A percentile compares a stretch with the other conserved stretches of the same genome.
Conservation (phyloP, 2,888 invertebrate species). For the Tubiluchus corallicola region DNA sequence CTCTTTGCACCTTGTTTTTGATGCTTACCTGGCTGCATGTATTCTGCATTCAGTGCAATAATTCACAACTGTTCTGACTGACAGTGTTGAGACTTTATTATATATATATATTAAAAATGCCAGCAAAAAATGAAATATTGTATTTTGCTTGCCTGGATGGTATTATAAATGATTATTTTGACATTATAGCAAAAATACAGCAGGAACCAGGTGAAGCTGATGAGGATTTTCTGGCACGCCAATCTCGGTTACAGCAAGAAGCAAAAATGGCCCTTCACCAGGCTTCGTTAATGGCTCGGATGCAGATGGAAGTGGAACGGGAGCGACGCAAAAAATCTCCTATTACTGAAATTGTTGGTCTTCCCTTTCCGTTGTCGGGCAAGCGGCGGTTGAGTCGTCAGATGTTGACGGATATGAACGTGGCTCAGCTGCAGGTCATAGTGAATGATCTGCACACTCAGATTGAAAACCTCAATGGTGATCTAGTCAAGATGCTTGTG, state of each 20-base stretch:
- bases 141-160: too few relatives aligned
- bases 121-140: too few relatives aligned
- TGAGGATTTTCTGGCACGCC: constrained; percentile 58
- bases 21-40: too few relatives aligned
- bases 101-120: too few relatives aligned
- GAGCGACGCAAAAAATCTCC: constrained; percentile 41
- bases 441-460: constrained; percentile 84
- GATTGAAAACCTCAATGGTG: constrained; percentile 77
- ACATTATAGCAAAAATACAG: too few relatives aligned
- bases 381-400: constrained; percentile 61
- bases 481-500: constrained; percentile 67
- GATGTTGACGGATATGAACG: constrained; percentile 75
- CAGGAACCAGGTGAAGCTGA: constrained; percentile 10
- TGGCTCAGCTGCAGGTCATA: constrained; percentile 78
- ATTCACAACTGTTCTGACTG: too few relatives aligned
- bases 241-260: constrained; percentile 64
- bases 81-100: too few relatives aligned
- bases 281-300: constrained; percentile 73
- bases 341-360: constrained; percentile 68
- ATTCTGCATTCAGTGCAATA: too few relatives aligned
- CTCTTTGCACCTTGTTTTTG: too few relatives aligned
- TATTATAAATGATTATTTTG: too few relatives aligned
- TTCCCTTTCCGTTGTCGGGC: constrained; percentile 49
- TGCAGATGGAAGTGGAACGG: constrained; percentile 50
- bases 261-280: constrained; percentile 68